Evolutionary conservation across 2,113 vertebrate genomes (phyloP), one percentile per base, ranked within the genome.

Genomic region (Melanerpes formicivorus): DNA sequence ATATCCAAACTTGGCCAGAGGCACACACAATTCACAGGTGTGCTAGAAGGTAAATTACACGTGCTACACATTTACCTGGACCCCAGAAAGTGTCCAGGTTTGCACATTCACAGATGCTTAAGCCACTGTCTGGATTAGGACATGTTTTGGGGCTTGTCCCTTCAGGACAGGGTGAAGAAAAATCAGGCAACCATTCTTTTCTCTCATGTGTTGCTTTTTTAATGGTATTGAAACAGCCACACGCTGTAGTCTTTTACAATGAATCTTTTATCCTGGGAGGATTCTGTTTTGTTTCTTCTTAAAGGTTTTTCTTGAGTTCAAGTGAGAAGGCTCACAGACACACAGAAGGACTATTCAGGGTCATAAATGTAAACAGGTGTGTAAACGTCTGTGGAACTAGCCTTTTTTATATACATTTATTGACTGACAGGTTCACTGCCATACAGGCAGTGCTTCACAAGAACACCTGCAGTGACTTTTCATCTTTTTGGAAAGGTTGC

Each of bases 361-460:
- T 46, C 84, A 93, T 92, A 87, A 82, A 85, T 64, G 87, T 91
- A 91, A 94, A 79, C 75, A 91, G 66, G 58, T 91, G 63, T 71
- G 40, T 85, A 90, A 93, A 59, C 9, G 1, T 71, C 85, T 91
- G 52, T 77, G 69, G 79, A 93, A 73, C 52, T 48, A 77, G 8
- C 48, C 42, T 30, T 71, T 87, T 94, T 93, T 94, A 14, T 44
- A 44, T 85, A 11, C 91, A 27, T 80, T 93, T 96, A 77, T 74
- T 85, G 75, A 79, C 67, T 0, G 55, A 71, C 75, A 93, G 56
- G 17, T 83, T 95, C 79, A 95, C 84, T 82, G 75, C 32, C 55
- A 67, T 81, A 9, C 37, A 29, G 87, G 81, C 93, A 87, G 27
- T 37, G 74, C 64, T 92, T 92, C 30, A n/a, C 27, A 32, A 26